Evolutionary conservation across 2,888 invertebrate genomes (phyloP), one percentile per base, ranked within the genome.

Genomic region (Meta bourneti): DNA sequence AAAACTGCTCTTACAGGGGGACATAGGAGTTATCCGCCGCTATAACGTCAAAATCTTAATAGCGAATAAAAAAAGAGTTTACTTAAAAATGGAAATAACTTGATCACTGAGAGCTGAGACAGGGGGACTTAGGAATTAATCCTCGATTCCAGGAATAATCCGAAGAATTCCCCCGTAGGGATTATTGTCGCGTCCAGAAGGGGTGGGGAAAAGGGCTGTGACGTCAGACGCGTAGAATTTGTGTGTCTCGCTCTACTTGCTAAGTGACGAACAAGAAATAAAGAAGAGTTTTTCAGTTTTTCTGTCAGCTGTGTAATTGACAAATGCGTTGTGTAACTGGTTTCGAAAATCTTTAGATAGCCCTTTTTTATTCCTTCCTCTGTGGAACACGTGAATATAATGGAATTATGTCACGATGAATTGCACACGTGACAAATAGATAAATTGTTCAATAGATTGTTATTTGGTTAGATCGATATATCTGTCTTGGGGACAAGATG

Each of bases 331-430:
- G 69, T 7, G 81, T 34, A 81, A 81, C 69, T 71, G 81, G 11
- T 81, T 81, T 49, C 51, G 49, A 81, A 48, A 70, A 48, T 71
- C 11, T 70, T 81, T 70, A 49, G 51, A 81, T 81, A 51, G 48
- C n/a, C 34, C 61, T 61, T 61, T 13, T 61, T 13, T 16, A 61
- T 61, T 61, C 61, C 16, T 9, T 61, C 13, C 61, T 61, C 61
- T 16, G 61, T 16, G 61, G 11, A 61, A 61, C 61, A 9, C 61
- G 61, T 61, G 61, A 61, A 61, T 70, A n/a, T 49, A 71, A 71
- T 70, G 48, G 49, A 70, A 70, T 70, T 71, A n/a, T 9, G 8
- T 81, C 16, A 70, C 48, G 51, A 71, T 70, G 11, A 49, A 70
- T 11, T 13, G 61, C 20, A 61, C 61, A 61, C 7, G 61, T 61